Evolutionary conservation across 2,888 invertebrate species (phyloP), one percentile per base, ranked within the genome.

Genomic region (Chrysopilus asiliformis): DNA sequence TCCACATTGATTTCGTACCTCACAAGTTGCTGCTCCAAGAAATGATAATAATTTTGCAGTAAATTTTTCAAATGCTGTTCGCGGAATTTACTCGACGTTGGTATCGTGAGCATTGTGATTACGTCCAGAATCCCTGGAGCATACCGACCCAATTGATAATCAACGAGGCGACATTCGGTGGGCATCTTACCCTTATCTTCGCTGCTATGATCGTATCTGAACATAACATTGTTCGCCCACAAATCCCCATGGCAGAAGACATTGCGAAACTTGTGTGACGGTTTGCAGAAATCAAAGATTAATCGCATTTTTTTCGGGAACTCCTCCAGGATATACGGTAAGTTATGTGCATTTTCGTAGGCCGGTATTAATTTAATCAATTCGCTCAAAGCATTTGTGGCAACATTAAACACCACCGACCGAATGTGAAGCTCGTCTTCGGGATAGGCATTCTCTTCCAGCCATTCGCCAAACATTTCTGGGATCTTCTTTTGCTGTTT

Each of bases 111-210:
- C 9, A 67, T 46, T 2, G 68, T 62, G 1, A 68, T 50, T 4
- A 72, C 49, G 46, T 83, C 82, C 30, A 76, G 66, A 14, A 74
- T 69, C 1, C 77, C 74, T 1, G 80, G 77, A 12, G 71, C 71
- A 50, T 74, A 79, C 17, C 74, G 66, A 0, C 70, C 60, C 33
- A 78, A 64, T 57, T 81, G 81, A 49, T 74, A 82, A 55, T 82
- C 82, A 3, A 83, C 71, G 8, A 82, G 52, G 20, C 74, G 52
- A 45, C 77, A 76, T 18, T 72, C 67, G 3, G 71, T 60, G 2
- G 73, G 70, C 20, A 51, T 52, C 1, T 58, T 10, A 3, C 17
- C 10, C 19, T 60, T 47, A 13, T 57, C 53, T 36, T 48, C 32
- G 20, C 36, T 14, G 32, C 32, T n/a, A 4, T 5, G 10, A 3